Conservation (phyloP, 2,888 invertebrate genomes). For the Cantharis flavilabris region DNA sequence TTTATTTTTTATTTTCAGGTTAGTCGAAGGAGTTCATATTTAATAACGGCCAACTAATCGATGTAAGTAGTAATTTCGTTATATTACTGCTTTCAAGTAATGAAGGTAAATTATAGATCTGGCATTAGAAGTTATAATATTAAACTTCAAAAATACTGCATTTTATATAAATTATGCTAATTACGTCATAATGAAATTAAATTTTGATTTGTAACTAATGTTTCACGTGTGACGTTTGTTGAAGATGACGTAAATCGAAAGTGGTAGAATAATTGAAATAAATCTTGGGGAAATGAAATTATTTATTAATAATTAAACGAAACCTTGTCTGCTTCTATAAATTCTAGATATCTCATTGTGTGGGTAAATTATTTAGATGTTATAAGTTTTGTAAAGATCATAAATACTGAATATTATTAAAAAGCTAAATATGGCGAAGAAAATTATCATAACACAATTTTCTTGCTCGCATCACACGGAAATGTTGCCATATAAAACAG, state of each 20-base stretch:
- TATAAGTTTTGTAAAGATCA: background rate
- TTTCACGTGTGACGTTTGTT: too few relatives aligned
- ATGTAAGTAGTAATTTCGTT: background rate
- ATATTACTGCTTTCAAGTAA: background rate
- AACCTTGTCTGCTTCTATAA: background rate
- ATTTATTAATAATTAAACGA: too few relatives aligned
- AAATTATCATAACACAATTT: conserved; percentile 29
- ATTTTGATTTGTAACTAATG: too few relatives aligned
- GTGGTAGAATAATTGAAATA: too few relatives aligned
- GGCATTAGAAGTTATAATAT: too few relatives aligned
- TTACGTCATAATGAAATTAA: too few relatives aligned
- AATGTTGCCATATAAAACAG: conserved; percentile 28
- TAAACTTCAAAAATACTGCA: too few relatives aligned
- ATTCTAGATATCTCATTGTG: background rate
- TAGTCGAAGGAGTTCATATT: background rate
- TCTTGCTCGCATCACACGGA: conserved; percentile 23
- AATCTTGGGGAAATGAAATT: too few relatives aligned
- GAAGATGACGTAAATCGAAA: too few relatives aligned
- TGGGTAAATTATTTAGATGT: background rate
- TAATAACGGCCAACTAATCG: background rate
- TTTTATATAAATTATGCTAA: too few relatives aligned
- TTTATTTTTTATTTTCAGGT: background rate
- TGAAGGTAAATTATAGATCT: background rate
- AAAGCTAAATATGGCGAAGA: conserved; percentile 17
- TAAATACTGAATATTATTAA: background rate